Evolutionary conservation across 2,113 vertebrate genomes (phyloP), one percentile per base, ranked within the genome.

Genomic region (Serilophus lunatus): DNA sequence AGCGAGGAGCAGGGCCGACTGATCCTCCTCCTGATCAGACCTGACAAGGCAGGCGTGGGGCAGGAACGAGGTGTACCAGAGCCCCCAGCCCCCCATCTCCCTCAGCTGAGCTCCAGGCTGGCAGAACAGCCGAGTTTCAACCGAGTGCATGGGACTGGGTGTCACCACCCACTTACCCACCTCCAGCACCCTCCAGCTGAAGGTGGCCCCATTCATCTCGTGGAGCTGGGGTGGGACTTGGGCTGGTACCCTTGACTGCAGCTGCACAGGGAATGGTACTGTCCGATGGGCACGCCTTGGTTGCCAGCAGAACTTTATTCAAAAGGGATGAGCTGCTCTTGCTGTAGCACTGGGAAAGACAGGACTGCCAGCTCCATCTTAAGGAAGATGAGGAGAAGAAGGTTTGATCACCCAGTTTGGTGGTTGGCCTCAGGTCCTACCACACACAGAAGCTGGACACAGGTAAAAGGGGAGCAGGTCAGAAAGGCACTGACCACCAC

Each of bases 11-110:
- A 38, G 90, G 91, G 80, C 93, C 64, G 47, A 96, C 86, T 72
- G 95, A 97, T 96, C 82, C 94, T 91, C 74, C 93, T 74, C 33
- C 93, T 97, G 98, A 97, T 98, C 95, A 94, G 70, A 88, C 88
- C 93, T 97, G 98, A 98, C 97, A 98, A 97, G 88, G 86, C 79
- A 47, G 45, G 92, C 59, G 18, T 8, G 0, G 90, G 88, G 86
- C 44, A 36, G 82, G 64, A 83, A 25, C 2, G 72, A 92, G 96
- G 96, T 96, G 95, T 60, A 47, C n/a, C 3, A 1, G 61, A 64
- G 60, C 78, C 47, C 54, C 6, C 63, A 35, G 68, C 50, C 36
- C 71, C 63, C 9, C 4, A 0, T 33, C 19, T 18, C 29, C 51
- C 35, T 3, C 36, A 18, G 66, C 82, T 57, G 70, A 10, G 53